Conservation (phyloP, 2,888 invertebrate genomes). For the Pherbina coryleti region DNA sequence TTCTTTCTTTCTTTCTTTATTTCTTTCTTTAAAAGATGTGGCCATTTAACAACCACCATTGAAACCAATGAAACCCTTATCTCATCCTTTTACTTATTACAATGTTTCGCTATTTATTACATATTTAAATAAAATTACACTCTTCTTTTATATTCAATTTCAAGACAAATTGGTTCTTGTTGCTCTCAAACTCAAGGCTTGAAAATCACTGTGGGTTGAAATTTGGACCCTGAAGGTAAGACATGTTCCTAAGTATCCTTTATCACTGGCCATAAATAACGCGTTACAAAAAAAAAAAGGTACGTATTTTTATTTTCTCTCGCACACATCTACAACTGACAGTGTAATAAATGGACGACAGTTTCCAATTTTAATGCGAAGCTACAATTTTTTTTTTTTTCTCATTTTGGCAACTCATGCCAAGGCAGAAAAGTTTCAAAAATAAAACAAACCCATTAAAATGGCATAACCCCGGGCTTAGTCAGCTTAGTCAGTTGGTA, state of each 20-base stretch:
- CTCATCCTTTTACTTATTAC: background rate
- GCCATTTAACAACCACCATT: too few species aligned
- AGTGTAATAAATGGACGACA: conserved; percentile 6
- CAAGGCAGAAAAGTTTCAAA: background rate
- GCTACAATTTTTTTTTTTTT: background rate
- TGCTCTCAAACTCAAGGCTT: too few species aligned
- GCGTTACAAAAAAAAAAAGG: background rate
- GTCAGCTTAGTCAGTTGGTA: background rate
- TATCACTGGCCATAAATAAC: background rate
- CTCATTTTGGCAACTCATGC: background rate
- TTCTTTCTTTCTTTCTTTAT: too few species aligned
- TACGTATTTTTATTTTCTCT: background rate
- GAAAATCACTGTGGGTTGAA: background rate
- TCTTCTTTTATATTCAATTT: too few species aligned
- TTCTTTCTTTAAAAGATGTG: too few species aligned
- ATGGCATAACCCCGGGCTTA: background rate
- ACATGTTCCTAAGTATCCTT: background rate
- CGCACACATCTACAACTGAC: background rate
- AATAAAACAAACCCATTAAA: background rate
- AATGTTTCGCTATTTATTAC: background rate
- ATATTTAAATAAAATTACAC: background rate
- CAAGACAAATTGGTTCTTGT: too few species aligned
- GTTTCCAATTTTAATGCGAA: background rate
- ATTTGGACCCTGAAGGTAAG: background rate
- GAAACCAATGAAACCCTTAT: too few species aligned